Base-by-base conservation (phyloP, 2,888 invertebrate species). In the Amphipyra berbera region DNA sequence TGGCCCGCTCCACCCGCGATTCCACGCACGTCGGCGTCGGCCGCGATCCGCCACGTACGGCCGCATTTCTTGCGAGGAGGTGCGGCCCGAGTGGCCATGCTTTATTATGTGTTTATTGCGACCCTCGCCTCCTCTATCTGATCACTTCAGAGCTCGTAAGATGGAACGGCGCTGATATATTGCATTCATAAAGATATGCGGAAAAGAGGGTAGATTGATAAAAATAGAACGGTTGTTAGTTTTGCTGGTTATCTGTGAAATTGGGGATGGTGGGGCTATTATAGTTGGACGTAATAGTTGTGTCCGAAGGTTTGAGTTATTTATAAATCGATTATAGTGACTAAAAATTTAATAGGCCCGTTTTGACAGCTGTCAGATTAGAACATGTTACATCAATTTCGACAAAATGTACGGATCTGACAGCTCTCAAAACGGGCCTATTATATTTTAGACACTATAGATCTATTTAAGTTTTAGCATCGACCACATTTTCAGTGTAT, bases 31-130 rank as follows among this genome's bases (percentile, higher is more conserved):
- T 79, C 54, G 10, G 33, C 9, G 35, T 30, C 42, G 61, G 56
- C 33, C 56, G 64, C 76, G 76, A 14, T 42, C 72, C 58, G 41
- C 70, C 70, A 78, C 73, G 78, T 78, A 63, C 71, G 68, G 50
- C 68, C 69, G 65, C 76, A 75, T 77, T 73, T 75, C 82, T 78
- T 81, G 71, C 56, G 71, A 73, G 72, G 77, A 77, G 73, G 73
- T 55, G 78, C 74, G 73, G 73, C 73, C 74, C 69, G 48, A 77
- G 64, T 76, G 77, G 68, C 75, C 71, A 59, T 72, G 73, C 73
- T 79, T 90, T 89, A 91, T 88, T 83, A 87, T 83, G 89, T 91
- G 92, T 91, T 91, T 90, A 91, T 87, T 82, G 86, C 82, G 69
- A 77, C 80, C 84, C 83, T 72, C 81, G 78, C 79, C 71, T 80